A percentile compares a stretch with the other conserved stretches of the same genome.
These are phyloP conservation scores for Malacoraja senta DNA, from an alignment of 2,797 vertebrate species.

Conservation along the genomic window DNA sequence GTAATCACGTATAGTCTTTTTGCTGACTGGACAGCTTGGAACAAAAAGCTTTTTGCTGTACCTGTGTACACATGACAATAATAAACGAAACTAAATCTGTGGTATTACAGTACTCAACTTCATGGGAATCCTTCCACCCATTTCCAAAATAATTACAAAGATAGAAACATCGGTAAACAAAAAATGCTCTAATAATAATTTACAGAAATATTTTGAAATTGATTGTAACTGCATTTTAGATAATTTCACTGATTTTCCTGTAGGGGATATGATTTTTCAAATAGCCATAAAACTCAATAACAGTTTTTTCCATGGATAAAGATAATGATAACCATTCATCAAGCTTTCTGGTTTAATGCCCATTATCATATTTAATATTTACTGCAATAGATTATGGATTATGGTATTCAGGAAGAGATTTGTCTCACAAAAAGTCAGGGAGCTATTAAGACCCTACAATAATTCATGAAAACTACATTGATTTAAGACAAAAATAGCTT, in stretches of 20 bases:
- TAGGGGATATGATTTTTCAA: background rate
- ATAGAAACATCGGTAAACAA: background rate
- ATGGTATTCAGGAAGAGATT: background rate
- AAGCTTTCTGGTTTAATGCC: background rate
- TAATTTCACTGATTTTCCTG: background rate
- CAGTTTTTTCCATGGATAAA: constrained; percentile 16
- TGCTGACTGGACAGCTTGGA: too few relatives aligned
- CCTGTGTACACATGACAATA: too few relatives aligned
- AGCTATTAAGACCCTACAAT: background rate
- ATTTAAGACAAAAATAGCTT: background rate
- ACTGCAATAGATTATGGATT: background rate
- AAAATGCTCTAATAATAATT: background rate
- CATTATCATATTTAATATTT: background rate
- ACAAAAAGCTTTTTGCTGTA: too few relatives aligned
- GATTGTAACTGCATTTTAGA: background rate
- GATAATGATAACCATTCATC: background rate
- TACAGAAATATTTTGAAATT: background rate
- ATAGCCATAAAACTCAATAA: background rate
- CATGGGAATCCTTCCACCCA: background rate
- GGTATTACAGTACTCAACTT: background rate
- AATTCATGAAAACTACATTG: constrained; percentile 1
- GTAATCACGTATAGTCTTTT: too few relatives aligned
- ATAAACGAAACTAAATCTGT: background rate
- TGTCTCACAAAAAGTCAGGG: background rate
- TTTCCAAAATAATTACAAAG: background rate